Percentiles rank a stretch among this genome's conserved stretches.
phyloP scores from a whole-genome alignment of 23 tunicate genomes.

The Botrylloides violaceus region DNA sequence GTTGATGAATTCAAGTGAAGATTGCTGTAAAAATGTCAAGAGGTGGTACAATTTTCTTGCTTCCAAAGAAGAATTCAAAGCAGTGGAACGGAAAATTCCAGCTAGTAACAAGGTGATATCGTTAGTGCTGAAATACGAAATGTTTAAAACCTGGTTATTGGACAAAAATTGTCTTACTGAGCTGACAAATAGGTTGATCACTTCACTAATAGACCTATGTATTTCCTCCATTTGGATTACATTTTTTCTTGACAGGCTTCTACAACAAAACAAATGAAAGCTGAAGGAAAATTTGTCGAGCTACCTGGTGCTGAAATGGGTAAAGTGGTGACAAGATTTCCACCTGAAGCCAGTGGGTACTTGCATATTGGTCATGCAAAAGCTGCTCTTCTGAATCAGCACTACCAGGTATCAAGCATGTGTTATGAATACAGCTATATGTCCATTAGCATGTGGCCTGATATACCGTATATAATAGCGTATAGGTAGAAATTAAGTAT shows the following conservation, averaged over 20 bases:
- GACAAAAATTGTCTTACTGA: too few relatives aligned
- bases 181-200: too few relatives aligned
- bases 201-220: too few relatives aligned
- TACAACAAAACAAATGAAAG: slow-evolving; percentile 20
- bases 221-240: too few relatives aligned
- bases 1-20: slow-evolving; percentile 16
- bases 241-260: too few relatives aligned
- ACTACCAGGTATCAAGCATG: slow-evolving; percentile 64
- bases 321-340: slow-evolving; percentile 95
- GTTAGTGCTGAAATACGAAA: too few relatives aligned
- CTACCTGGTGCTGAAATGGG: slow-evolving; percentile 97
- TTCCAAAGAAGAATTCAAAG: slow-evolving; percentile 28
- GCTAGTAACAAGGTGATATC: not conserved
- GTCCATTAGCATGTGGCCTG: too few relatives aligned
- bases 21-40: slow-evolving; percentile 20
- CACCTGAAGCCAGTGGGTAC: slow-evolving; percentile 98
- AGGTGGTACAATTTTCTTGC: slow-evolving; percentile 53
- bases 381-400: slow-evolving; percentile 94
- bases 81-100: slow-evolving; percentile 24
- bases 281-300: slow-evolving; percentile 90
- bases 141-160: too few relatives aligned
- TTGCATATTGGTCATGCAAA: slow-evolving; percentile 99
- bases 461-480: too few relatives aligned
- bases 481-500: not conserved
- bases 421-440: too few relatives aligned